Evolutionary conservation across 2,888 invertebrate species (phyloP).

Genomic region (Caenorhabditis becei): DNA sequence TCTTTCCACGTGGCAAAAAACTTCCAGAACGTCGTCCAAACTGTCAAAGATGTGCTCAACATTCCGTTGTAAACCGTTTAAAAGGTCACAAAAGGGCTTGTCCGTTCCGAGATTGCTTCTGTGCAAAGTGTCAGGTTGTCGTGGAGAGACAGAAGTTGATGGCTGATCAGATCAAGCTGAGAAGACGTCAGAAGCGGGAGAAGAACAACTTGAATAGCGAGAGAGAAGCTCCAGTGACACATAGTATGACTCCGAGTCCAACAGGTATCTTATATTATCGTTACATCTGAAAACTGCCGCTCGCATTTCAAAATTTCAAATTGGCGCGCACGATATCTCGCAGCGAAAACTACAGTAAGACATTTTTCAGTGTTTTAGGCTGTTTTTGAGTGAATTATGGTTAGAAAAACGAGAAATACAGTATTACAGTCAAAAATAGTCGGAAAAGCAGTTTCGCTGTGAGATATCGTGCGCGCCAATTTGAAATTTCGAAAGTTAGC

Average conservation of each 20-base stretch:
- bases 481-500: slow-evolving; percentile 1
- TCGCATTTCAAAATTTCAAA: no score
- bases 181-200: slow-evolving; percentile 74
- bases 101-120: slow-evolving; percentile 73
- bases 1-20: background rate
- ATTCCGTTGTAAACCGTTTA: slow-evolving; percentile 71
- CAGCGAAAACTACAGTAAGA: no score
- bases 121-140: slow-evolving; percentile 74
- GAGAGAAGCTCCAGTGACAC: slow-evolving; percentile 46
- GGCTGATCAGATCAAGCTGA: slow-evolving; percentile 77
- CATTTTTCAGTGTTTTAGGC: no score
- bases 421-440: no score
- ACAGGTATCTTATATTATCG: no score
- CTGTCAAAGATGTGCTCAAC: slow-evolving; percentile 77
- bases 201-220: slow-evolving; percentile 67
- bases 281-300: no score
- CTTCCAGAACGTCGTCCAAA: slow-evolving; percentile 76
- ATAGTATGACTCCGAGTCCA: slow-evolving; percentile 52
- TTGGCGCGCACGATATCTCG: no score
- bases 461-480: no score
- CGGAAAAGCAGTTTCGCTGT: background rate
- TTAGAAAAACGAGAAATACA: no score
- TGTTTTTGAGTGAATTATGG: no score
- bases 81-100: slow-evolving; percentile 76
- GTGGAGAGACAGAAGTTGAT: slow-evolving; percentile 75